Conservation (phyloP, 2,888 invertebrate species). For the Cephus pulcher region DNA sequence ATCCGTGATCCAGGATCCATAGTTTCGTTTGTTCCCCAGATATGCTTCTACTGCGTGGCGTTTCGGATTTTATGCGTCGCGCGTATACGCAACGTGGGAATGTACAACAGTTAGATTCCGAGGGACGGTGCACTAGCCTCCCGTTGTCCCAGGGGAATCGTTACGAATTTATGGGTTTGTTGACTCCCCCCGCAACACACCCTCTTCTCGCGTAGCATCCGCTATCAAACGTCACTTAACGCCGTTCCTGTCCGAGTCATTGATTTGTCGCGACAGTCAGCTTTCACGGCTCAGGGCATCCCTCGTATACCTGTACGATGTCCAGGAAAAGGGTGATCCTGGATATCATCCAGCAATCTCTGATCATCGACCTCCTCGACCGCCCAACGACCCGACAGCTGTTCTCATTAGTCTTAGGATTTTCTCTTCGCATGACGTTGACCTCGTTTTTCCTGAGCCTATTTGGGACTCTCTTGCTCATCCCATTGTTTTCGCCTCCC, state of each 20-base stretch:
- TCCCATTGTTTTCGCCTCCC: background rate
- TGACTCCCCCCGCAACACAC: conserved; percentile 25
- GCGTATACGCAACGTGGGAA: background rate
- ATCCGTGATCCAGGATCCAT: background rate
- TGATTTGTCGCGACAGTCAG: conserved; percentile 36
- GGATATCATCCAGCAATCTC: background rate
- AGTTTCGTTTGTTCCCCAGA: background rate
- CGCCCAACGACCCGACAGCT: conserved; percentile 19
- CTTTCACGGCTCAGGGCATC: conserved; percentile 18
- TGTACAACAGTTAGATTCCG: background rate
- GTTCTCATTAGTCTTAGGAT: conserved; percentile 3
- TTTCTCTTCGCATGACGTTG: background rate
- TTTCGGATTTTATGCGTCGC: background rate
- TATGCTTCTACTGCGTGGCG: background rate
- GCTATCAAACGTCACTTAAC: conserved; percentile 22
- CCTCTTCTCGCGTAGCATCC: conserved; percentile 9
- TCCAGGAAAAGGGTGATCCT: background rate
- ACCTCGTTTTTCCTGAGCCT: background rate
- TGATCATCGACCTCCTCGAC: conserved; percentile 15
- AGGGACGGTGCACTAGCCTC: background rate
- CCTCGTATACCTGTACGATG: background rate
- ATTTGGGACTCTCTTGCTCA: no score
- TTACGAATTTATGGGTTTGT: conserved; percentile 44
- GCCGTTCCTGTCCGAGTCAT: conserved; percentile 25
- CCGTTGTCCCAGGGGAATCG: conserved; percentile 28